phyloP scores from a whole-genome alignment of 2,888 invertebrate species.

The Chrysina gloriosa region DNA sequence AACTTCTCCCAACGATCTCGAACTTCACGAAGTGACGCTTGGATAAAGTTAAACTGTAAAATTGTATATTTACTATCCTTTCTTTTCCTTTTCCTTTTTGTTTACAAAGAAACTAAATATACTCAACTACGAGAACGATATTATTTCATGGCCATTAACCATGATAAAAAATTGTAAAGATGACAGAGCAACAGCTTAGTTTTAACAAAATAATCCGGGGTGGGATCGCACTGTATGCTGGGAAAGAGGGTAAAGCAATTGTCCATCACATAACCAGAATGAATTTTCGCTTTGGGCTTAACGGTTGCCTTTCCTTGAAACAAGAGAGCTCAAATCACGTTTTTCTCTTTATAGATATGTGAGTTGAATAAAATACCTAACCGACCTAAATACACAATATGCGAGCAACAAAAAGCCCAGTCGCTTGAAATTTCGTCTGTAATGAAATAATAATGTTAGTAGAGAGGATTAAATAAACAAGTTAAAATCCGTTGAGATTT shows the following conservation, averaged over 20 bases:
- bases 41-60: slow-evolving; percentile 27
- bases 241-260: slow-evolving; percentile 24
- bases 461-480: not conserved
- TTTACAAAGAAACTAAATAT: too few species aligned
- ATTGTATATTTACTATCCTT: slow-evolving; percentile 18
- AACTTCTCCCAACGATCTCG: slow-evolving; percentile 16
- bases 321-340: slow-evolving; percentile 26
- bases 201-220: slow-evolving; percentile 22
- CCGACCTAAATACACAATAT: slow-evolving; percentile 32
- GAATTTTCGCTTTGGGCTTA: slow-evolving; percentile 35
- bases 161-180: too few species aligned
- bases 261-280: slow-evolving; percentile 23
- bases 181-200: too few species aligned
- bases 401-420: not conserved
- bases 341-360: slow-evolving; percentile 34
- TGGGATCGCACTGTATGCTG: slow-evolving; percentile 22
- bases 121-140: too few species aligned
- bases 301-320: slow-evolving; percentile 22
- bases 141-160: too few species aligned
- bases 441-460: slow-evolving; percentile 17
- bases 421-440: slow-evolving; percentile 11
- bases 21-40: slow-evolving; percentile 8
- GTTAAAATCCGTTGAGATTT: slow-evolving; percentile 3
- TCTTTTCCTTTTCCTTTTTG: not conserved
- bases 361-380: slow-evolving; percentile 23